Evolutionary conservation across 2,113 vertebrate genomes (phyloP), one percentile per base, ranked within the genome.

Genomic region (Gadus macrocephalus): DNA sequence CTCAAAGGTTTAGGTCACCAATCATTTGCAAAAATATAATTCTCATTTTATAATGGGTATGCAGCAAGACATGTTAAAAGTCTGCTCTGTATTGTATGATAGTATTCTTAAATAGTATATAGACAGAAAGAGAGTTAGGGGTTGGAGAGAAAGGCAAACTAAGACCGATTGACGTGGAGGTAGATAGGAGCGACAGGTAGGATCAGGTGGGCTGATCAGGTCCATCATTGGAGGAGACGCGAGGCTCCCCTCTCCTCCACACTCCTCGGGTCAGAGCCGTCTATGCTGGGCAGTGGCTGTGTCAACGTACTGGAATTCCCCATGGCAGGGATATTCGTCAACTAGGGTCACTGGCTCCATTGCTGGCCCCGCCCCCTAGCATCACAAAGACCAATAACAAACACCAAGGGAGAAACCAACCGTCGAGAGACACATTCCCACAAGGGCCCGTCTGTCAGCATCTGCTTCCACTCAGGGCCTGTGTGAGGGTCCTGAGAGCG

Each of bases 391-490:
- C 78, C 78, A 64, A 78, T 82, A 49, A 61, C 76, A 81, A 83
- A 76, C 79, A 76, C 75, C 72, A 79, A 74, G 78, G 65, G 82
- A 83, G 58, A 42, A 83, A 81, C 85, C 92, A 93, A 90, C 87
- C 88, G 88, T 91, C 89, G 88, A 88, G 91, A 87, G 86, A 89
- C 89, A 84, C 83, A 85, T 89, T 91, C 85, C 85, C 87, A 90
- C 93, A 93, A 89, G 91, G 93, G 88, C 91, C 85, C 88, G 80
- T 88, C 74, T 73, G 76, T 79, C 81, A 80, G 76, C 94, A 96
- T 95, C 91, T 96, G 95, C 93, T 95, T 96, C 88, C 91, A 95
- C 94, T 96, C 95, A 93, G 74, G 22, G 74, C 38, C 35, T 56
- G 66, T 12, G 25, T 14, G 28, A 8, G 27, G 0, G 27, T 14